These are phyloP conservation scores for Plebejus anna DNA, from an alignment of 2,888 invertebrate genomes.

Conservation along the genomic window DNA sequence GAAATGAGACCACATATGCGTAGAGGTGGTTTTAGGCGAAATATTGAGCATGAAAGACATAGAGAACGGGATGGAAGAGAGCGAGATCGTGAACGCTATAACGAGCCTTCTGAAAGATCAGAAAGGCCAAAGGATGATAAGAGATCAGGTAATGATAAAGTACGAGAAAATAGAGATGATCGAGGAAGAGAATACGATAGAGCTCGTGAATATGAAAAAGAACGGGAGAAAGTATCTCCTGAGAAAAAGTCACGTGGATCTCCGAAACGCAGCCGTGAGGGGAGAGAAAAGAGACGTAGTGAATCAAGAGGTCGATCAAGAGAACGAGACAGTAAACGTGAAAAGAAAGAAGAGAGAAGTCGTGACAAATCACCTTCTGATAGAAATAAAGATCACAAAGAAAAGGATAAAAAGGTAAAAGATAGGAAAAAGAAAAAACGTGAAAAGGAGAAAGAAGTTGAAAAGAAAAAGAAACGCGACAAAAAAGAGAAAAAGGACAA, in stretches of 20 bases:
- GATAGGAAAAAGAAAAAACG: conserved; percentile 68
- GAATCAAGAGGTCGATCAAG: conserved; percentile 71
- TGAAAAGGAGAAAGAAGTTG: conserved; percentile 74
- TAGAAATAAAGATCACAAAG: conserved; percentile 75
- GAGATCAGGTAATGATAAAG: conserved; percentile 56
- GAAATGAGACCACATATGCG: conserved; percentile 56
- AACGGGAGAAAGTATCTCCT: conserved; percentile 59
- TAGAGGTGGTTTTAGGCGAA: conserved; percentile 60
- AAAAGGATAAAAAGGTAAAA: conserved; percentile 77
- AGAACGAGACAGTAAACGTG: conserved; percentile 75
- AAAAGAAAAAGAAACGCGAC: conserved; percentile 76
- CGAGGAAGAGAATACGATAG: conserved; percentile 49
- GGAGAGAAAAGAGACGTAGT: conserved; percentile 66
- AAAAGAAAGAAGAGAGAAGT: conserved; percentile 74
- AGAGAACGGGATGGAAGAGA: conserved; percentile 68
- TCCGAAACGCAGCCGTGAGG: conserved; percentile 64
- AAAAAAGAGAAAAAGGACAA: conserved; percentile 79
- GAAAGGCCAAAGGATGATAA: conserved; percentile 70
- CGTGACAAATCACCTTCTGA: conserved; percentile 68
- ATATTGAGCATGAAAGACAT: conserved; percentile 62
- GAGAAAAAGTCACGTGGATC: conserved; percentile 62
- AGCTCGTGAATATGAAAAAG: conserved; percentile 64
- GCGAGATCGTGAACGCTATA: conserved; percentile 63
- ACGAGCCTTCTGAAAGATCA: conserved; percentile 58
- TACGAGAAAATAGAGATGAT: conserved; percentile 55